Percentiles rank a stretch among this genome's conserved stretches.
These are phyloP conservation scores for Isurus oxyrinchus DNA, from an alignment of 2,113 vertebrate genomes.

Conservation along the genomic window DNA sequence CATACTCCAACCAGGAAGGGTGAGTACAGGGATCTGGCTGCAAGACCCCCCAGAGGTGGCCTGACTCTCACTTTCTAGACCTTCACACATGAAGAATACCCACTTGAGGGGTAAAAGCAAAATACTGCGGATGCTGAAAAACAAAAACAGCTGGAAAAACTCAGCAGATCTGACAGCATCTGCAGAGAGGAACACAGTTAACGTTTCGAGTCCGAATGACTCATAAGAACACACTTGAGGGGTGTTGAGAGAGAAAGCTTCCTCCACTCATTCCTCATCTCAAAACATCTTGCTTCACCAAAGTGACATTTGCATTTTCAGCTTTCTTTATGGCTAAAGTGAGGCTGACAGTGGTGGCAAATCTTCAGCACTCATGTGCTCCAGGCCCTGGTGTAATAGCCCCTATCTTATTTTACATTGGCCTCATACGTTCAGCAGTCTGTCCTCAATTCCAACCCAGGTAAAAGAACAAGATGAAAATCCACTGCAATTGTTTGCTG, in stretches of 20 bases:
- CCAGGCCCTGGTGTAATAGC: neutral
- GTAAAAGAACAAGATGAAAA: neutral
- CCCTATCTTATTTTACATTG: neutral
- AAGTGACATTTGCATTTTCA: neutral
- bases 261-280: neutral
- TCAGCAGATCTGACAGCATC: too few species aligned
- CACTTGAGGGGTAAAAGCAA: neutral
- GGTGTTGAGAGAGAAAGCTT: neutral
- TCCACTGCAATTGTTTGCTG: neutral
- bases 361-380: neutral
- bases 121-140: too few species aligned
- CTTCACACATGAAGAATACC: neutral
- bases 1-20: neutral
- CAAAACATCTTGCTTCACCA: neutral
- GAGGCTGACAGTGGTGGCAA: neutral
- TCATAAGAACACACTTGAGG: neutral
- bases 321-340: neutral
- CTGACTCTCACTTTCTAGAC: neutral
- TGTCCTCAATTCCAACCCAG: neutral
- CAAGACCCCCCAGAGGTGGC: neutral
- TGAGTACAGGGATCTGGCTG: neutral
- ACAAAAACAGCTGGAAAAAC: too few species aligned
- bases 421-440: neutral
- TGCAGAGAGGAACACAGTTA: too few species aligned
- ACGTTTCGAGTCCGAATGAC: too few species aligned